Evolutionary conservation across 2,113 vertebrate species (phyloP).

Genomic region (Labeo rohita): DNA sequence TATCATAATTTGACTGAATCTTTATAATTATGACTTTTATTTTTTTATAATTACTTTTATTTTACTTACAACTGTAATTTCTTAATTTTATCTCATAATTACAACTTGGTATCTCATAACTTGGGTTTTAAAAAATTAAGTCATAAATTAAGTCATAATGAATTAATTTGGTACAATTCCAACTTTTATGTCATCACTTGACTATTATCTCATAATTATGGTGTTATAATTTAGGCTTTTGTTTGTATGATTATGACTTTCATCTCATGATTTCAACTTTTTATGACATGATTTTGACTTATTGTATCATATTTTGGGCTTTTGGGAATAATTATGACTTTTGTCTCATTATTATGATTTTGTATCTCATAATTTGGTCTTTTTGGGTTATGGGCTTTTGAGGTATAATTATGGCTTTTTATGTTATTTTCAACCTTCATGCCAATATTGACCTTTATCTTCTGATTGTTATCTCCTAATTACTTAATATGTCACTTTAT

Average conservation of each 20-base stretch:
- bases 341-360: not conserved
- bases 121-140: not conserved
- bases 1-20: too few relatives aligned
- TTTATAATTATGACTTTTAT: too few relatives aligned
- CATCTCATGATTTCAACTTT: too few relatives aligned
- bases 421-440: too few relatives aligned
- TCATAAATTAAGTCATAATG: too few relatives aligned
- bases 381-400: too few relatives aligned
- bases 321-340: not conserved
- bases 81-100: too few relatives aligned
- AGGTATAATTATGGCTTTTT: too few relatives aligned
- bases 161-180: too few relatives aligned
- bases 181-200: not conserved
- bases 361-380: not conserved
- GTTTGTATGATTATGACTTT: too few relatives aligned
- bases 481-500: not conserved
- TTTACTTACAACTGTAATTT: too few relatives aligned
- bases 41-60: too few relatives aligned
- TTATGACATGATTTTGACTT: not conserved
- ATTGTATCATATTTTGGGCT: not conserved
- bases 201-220: constrained; percentile 60
- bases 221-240: not conserved
- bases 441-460: not conserved
- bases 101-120: not conserved
- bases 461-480: not conserved